phyloP scores from a whole-genome alignment of 2,113 vertebrate genomes.

The Colossoma macropomum region DNA sequence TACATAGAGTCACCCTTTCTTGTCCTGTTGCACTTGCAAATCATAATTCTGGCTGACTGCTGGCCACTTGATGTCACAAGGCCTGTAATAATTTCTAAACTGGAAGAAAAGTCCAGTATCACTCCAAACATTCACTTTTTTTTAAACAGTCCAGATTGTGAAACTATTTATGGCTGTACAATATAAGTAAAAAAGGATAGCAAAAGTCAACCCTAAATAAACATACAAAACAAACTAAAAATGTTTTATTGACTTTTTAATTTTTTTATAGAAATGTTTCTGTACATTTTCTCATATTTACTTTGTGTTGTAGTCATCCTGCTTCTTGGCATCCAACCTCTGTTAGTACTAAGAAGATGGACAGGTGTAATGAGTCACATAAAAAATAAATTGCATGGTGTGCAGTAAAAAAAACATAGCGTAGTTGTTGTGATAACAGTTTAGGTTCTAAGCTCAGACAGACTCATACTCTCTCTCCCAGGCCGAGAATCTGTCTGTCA shows the following conservation, averaged over 20 bases:
- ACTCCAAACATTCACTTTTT: too few relatives aligned
- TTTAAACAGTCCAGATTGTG: too few relatives aligned
- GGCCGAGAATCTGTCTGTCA: constrained; percentile 84
- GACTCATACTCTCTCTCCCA: constrained; percentile 93
- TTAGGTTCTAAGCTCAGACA: constrained; percentile 73
- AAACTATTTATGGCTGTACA: too few relatives aligned
- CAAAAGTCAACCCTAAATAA: too few relatives aligned
- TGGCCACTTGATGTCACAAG: neutral
- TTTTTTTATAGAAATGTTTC: neutral
- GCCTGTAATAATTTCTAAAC: neutral
- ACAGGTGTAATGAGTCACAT: neutral
- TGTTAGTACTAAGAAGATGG: neutral
- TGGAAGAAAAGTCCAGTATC: neutral
- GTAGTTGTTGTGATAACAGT: neutral
- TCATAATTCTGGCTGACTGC: neutral
- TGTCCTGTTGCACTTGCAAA: neutral
- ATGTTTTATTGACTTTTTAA: neutral
- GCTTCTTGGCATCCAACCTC: neutral
- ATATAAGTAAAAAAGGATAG: too few relatives aligned
- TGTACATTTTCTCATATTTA: too few relatives aligned
- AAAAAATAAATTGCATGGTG: neutral
- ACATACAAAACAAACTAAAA: neutral
- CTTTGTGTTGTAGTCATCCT: too few relatives aligned
- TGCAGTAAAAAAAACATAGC: neutral
- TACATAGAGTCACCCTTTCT: too few relatives aligned